Conservation (phyloP, 2,797 vertebrate species). For the Gorsachius magnificus region DNA sequence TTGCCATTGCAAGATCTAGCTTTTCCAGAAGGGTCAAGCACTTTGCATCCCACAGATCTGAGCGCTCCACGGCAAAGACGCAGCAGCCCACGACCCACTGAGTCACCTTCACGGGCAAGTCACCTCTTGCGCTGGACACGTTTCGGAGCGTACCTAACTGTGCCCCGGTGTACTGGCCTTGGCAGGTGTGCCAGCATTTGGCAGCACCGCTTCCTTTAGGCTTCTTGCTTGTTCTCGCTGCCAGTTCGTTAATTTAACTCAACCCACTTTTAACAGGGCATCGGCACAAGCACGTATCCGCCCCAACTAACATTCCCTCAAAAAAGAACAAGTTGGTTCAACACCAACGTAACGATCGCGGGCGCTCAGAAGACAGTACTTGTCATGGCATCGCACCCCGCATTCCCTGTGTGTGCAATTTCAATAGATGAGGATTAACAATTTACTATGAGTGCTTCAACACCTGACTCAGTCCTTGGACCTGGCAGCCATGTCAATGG, state of each 20-base stretch:
- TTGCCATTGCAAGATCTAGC: not conserved
- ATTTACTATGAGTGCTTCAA: not conserved
- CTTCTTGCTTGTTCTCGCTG: not conserved
- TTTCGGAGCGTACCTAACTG: not conserved
- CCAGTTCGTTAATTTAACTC: slow-evolving; percentile 49
- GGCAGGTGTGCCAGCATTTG: not conserved
- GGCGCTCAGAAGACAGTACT: not conserved
- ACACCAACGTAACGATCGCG: not conserved
- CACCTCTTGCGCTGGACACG: not conserved
- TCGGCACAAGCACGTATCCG: slow-evolving; percentile 21
- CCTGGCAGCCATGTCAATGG: not conserved
- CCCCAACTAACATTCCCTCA: slow-evolving; percentile 3
- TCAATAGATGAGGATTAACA: not conserved
- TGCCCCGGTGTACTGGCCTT: not conserved
- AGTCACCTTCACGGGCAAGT: not conserved
- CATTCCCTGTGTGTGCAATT: slow-evolving; percentile 8
- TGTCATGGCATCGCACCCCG: slow-evolving; percentile 47
- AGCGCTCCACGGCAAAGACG: fast-evolving
- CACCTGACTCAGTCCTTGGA: slow-evolving; percentile 16
- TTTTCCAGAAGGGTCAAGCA: not conserved
- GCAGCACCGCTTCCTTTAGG: slow-evolving; percentile 23
- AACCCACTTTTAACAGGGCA: slow-evolving; percentile 6
- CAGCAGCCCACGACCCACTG: not conserved
- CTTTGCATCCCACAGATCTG: fast-evolving
- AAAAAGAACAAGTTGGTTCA: slow-evolving; percentile 44